phyloP scores from a whole-genome alignment of 2,888 invertebrate genomes.

The Melanchra persicariae region DNA sequence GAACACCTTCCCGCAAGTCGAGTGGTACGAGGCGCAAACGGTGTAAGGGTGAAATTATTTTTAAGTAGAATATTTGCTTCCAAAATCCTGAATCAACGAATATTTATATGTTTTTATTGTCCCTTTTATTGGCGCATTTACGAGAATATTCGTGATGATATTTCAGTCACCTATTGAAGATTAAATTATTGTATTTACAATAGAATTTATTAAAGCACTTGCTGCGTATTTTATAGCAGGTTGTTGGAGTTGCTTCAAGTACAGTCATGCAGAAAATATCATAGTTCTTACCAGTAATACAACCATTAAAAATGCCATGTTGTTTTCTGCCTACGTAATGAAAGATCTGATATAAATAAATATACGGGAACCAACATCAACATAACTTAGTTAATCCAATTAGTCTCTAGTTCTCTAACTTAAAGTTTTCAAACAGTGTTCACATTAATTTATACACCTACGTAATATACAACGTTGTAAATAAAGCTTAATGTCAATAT shows the following conservation, averaged over 20 bases:
- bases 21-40: slow-evolving; percentile 61
- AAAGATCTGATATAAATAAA: background rate
- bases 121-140: slow-evolving; percentile 78
- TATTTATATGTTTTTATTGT: slow-evolving; percentile 87
- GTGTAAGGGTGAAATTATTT: slow-evolving; percentile 74
- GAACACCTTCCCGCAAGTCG: slow-evolving; percentile 64
- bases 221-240: slow-evolving; percentile 64
- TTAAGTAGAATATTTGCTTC: slow-evolving; percentile 84
- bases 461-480: slow-evolving; percentile 1
- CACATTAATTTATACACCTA: slow-evolving; percentile 8
- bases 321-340: background rate
- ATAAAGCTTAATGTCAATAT: background rate
- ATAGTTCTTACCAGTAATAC: background rate
- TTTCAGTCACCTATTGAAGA: slow-evolving; percentile 56
- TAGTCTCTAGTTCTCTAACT: background rate
- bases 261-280: slow-evolving; percentile 24
- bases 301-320: background rate
- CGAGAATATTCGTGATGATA: slow-evolving; percentile 63
- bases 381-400: background rate
- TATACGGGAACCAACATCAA: slow-evolving; percentile 5
- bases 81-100: slow-evolving; percentile 88
- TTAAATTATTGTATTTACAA: slow-evolving; percentile 60
- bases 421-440: slow-evolving; percentile 23
- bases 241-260: slow-evolving; percentile 59
- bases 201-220: slow-evolving; percentile 66